These are phyloP conservation scores for Dicyrtomina minuta DNA, from an alignment of 2,888 invertebrate genomes.

Conservation along the genomic window DNA sequence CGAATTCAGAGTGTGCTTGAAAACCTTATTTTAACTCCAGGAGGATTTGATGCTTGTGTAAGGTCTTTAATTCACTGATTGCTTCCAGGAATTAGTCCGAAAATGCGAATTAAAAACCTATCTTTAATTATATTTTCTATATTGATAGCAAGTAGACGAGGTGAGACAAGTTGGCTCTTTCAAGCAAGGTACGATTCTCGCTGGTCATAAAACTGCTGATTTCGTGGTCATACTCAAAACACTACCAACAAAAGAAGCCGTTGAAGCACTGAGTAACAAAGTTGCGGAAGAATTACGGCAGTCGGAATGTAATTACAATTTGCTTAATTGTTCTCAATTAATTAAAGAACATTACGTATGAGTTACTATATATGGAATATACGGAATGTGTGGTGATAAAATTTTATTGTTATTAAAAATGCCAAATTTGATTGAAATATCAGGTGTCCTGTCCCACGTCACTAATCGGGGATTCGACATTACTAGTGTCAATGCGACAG, in stretches of 20 bases:
- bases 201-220: constrained; percentile 92
- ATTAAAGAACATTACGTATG: neutral
- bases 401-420: constrained; percentile 47
- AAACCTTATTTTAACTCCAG: constrained; percentile 90
- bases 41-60: constrained; percentile 92
- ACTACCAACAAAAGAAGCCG: constrained; percentile 91
- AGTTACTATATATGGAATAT: neutral
- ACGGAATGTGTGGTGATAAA: neutral
- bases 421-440: constrained; percentile 4
- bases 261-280: constrained; percentile 86
- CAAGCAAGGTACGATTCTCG: constrained; percentile 96
- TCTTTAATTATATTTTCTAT: constrained; percentile 10
- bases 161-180: constrained; percentile 96
- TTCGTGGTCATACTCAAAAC: constrained; percentile 96
- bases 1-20: constrained; percentile 94
- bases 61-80: constrained; percentile 58
- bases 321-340: neutral
- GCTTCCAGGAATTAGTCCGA: neutral
- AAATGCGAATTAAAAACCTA: neutral
- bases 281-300: constrained; percentile 74
- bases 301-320: constrained; percentile 56
- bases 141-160: constrained; percentile 82
- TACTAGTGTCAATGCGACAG: constrained; percentile 78
- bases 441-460: constrained; percentile 57
- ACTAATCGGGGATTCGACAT: constrained; percentile 80